Evolutionary conservation across 2,797 vertebrate genomes (phyloP), one percentile per base, ranked within the genome.

Genomic region (Mycteria americana): DNA sequence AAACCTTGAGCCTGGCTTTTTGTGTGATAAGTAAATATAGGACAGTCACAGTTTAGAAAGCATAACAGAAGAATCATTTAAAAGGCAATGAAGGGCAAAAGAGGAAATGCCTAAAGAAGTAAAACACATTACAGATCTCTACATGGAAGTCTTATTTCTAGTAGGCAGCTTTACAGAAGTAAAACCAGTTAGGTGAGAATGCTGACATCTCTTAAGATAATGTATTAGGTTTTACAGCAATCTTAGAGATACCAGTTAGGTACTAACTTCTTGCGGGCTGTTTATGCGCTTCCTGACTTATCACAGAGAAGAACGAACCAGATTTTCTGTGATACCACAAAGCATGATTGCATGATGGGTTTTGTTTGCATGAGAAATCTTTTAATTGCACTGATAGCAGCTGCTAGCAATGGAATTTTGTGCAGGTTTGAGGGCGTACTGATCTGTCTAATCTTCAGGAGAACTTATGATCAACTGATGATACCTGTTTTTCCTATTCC

Each of bases 341-440:
- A 98, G 99, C 99, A 99, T 99, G 99, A 96, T 98, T 99, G 99
- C 99, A 99, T 99, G 99, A 97, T 9, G 96, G 97, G 96, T 72
- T 95, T 96, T 86, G 95, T 96, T 98, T 98, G 99, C 99, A 99
- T 98, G 99, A 95, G 94, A 95, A 93, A 79, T 76, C 89, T 95
- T 95, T 79, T 74, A 78, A 92, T 96, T 93, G 90, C 85, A 85
- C 89, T 95, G 43, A 39, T 50, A 70, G 91, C 89, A 93, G 57
- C 59, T 77, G 78, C 91, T 91, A 82, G 92, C 96, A 77, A 65
- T 92, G 63, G 88, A 95, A 92, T 96, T 83, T 65, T 85, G 53
- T 88, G 82, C 79, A 96, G 96, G 70, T 97, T 89, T 33, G 86
- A 95, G 96, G 93, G 84, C 3, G 0, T 89, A 88, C 87, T 95